These are phyloP conservation scores for Pecten maximus DNA, from an alignment of 2,888 invertebrate genomes.

Conservation along the genomic window DNA sequence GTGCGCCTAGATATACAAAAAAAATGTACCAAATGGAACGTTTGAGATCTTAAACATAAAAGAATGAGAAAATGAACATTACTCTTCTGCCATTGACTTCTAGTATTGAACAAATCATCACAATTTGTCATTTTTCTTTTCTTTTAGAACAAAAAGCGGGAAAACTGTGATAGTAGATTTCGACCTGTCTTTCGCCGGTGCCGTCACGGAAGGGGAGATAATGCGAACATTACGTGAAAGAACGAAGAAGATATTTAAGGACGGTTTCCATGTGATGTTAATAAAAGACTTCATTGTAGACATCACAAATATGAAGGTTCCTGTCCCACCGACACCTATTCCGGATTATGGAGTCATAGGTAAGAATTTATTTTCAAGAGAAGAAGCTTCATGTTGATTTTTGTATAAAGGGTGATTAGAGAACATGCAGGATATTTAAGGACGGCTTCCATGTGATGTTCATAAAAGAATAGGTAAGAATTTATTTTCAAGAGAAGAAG, in stretches of 20 bases:
- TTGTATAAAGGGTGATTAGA: too few relatives aligned
- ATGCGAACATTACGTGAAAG: conserved; percentile 57
- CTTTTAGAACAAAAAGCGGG: conserved; percentile 2
- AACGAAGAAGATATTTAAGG: conserved; percentile 49
- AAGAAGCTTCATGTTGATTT: too few relatives aligned
- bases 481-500: too few relatives aligned
- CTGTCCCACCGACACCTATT: conserved; percentile 44
- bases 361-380: too few relatives aligned
- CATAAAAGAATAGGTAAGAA: conserved; percentile 57
- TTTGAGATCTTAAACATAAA: too few relatives aligned
- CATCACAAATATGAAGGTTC: conserved; percentile 44
- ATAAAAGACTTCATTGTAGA: conserved; percentile 64
- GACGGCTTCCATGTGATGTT: conserved; percentile 61
- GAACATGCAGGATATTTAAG: conserved; percentile 50
- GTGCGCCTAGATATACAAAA: too few relatives aligned
- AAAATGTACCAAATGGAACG: too few relatives aligned
- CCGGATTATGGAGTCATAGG: conserved; percentile 52
- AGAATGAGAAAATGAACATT: too few relatives aligned
- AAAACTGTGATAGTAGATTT: conserved; percentile 44
- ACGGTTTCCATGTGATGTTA: conserved; percentile 60
- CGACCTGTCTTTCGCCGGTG: conserved; percentile 60
- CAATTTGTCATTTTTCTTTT: neutral
- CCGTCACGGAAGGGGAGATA: conserved; percentile 58
- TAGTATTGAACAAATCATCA: too few relatives aligned
- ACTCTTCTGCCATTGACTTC: too few relatives aligned